Base-by-base conservation (phyloP, 2,113 vertebrate genomes). In the Bothrops jararaca region DNA sequence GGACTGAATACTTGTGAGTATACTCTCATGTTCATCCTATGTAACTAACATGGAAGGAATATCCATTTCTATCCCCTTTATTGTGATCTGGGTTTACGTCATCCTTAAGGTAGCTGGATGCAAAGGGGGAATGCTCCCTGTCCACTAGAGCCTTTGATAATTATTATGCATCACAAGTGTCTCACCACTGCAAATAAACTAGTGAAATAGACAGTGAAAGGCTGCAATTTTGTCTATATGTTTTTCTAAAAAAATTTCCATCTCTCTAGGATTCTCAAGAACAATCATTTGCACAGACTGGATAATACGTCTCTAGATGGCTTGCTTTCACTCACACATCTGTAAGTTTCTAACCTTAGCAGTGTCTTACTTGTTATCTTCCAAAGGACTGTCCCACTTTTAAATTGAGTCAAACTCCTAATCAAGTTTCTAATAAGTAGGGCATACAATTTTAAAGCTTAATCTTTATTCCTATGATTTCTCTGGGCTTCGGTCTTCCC, bases 1-100 rank as follows among this genome's bases (percentile, higher is more conserved):
- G 96, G 96, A 23, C 93, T 89, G 96, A 97, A 92, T 95, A 90
- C 91, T 58, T 98, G 96, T 97, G 93, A 96, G 97, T 96, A 92
- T 87, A 86, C 56, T 48, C 50, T 48, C 11, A 90, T 42, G 18
- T 45, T 74, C 8, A 50, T 8, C 4, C 3, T 86, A 45, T 20
- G 24, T 89, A 29, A 48, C 12, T 89, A 42, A 89, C 9, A 1
- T 34, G n/a, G n/a, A 80, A 90, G 34, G 5, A 18, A 69, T 69
- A 4, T 90, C 42, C 26, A 13, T 89, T 57, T 39, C 23, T 20
- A 89, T 39, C 8, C 26, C 34, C 52, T 54, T 53, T 24, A 39
- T 12, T 45, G 13, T 58, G 56, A 60, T 23, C 24, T 23, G 42
- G 23, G 13, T 24, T 45, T 13, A 8, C 11, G 22, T 6, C 23